Conservation (phyloP, 2,797 vertebrate genomes). For the Lithobates pipiens region DNA sequence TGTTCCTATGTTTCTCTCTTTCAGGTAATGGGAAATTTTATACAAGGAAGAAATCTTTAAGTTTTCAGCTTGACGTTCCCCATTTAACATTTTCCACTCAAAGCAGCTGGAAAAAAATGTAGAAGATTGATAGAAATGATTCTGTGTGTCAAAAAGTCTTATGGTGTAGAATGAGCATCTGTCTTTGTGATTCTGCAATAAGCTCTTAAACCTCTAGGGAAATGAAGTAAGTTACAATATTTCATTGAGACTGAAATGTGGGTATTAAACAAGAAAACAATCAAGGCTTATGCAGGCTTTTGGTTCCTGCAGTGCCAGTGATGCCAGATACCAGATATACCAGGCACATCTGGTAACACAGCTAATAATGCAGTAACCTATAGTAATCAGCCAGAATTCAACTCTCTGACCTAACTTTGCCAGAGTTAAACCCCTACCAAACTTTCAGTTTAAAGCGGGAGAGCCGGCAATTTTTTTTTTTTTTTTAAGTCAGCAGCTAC, state of each 20-base stretch:
- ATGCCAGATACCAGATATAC: background rate
- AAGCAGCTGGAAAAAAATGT: constrained; percentile 57
- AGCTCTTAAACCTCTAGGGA: constrained; percentile 39
- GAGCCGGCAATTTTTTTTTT: too few relatives aligned
- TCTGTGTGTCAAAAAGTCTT: constrained; percentile 54
- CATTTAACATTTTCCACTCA: constrained; percentile 56
- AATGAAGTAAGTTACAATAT: constrained; percentile 31
- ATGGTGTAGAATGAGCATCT: constrained; percentile 55
- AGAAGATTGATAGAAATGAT: constrained; percentile 55
- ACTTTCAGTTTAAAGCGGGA: too few relatives aligned
- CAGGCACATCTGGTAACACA: background rate
- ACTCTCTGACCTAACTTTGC: background rate
- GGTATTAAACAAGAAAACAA: constrained; percentile 27
- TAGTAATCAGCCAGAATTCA: background rate
- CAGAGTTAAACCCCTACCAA: background rate
- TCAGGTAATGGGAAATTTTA: constrained; percentile 44
- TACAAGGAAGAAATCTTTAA: constrained; percentile 31
- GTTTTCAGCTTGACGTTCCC: constrained; percentile 36
- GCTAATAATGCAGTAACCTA: background rate
- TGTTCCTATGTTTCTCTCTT: constrained; percentile 31
- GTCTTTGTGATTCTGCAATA: constrained; percentile 47
- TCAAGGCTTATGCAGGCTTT: constrained; percentile 37
- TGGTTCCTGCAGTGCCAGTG: background rate
- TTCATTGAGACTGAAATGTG: constrained; percentile 40
- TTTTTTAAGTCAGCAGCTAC: too few relatives aligned